Conservation (phyloP, 2,888 invertebrate genomes). For the Nemotelus nigrinus region DNA sequence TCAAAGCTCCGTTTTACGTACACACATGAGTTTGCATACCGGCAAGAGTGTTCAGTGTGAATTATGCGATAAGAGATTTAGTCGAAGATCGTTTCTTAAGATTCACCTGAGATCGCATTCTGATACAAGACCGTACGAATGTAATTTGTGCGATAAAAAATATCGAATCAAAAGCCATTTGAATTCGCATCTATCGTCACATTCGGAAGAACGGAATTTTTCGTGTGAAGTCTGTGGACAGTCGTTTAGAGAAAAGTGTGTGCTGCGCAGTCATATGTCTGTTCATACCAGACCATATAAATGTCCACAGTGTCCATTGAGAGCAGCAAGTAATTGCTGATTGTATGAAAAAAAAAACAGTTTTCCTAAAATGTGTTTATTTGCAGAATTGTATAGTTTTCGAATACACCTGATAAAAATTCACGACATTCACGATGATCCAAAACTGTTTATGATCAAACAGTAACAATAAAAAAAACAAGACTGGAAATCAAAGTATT, state of each 20-base stretch:
- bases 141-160: slow-evolving; percentile 55
- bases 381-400: slow-evolving; percentile 29
- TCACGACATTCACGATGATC: slow-evolving; percentile 32
- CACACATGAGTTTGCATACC: slow-evolving; percentile 54
- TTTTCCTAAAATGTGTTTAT: neutral
- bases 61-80: slow-evolving; percentile 54
- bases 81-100: slow-evolving; percentile 54
- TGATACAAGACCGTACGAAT: slow-evolving; percentile 54
- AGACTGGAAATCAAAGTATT: too few relatives aligned
- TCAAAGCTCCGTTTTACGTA: slow-evolving; percentile 54
- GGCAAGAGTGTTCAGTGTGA: slow-evolving; percentile 55
- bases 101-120: slow-evolving; percentile 54
- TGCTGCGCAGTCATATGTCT: slow-evolving; percentile 53
- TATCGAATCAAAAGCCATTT: slow-evolving; percentile 59
- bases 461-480: too few relatives aligned
- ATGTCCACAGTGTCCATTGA: slow-evolving; percentile 34
- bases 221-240: slow-evolving; percentile 53
- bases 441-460: slow-evolving; percentile 13
- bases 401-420: slow-evolving; percentile 20
- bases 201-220: slow-evolving; percentile 53
- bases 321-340: slow-evolving; percentile 19
- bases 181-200: slow-evolving; percentile 59
- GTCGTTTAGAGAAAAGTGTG: slow-evolving; percentile 53
- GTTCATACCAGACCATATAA: slow-evolving; percentile 46
- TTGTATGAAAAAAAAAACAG: neutral